Conservation (phyloP, 2,113 vertebrate genomes). For the Sardina pilchardus region DNA sequence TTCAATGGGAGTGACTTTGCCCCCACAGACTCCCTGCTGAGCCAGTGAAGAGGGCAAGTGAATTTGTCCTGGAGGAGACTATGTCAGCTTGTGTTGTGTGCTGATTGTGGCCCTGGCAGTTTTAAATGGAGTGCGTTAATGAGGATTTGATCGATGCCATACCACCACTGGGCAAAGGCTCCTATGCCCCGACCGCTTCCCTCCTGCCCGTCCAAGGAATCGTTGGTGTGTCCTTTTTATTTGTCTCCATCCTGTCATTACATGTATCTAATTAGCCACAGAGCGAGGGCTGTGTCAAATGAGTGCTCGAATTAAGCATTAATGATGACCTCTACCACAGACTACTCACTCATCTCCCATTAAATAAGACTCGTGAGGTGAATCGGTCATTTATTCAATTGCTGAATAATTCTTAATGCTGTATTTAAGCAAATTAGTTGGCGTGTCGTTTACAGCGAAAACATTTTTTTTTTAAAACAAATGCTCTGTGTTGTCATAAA, state of each 20-base stretch:
- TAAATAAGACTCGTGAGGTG: background rate
- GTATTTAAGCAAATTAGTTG: background rate
- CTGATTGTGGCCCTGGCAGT: background rate
- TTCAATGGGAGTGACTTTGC: conserved; percentile 6
- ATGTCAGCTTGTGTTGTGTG: conserved; percentile 10
- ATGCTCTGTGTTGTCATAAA: no score
- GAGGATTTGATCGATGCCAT: conserved; percentile 7
- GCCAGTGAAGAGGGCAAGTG: background rate
- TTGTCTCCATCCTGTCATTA: background rate
- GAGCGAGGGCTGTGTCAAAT: background rate
- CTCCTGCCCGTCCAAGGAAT: background rate
- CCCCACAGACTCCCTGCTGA: background rate
- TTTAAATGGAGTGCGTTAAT: background rate
- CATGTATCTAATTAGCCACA: background rate
- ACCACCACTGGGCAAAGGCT: background rate
- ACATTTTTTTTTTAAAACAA: background rate
- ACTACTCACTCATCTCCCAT: background rate
- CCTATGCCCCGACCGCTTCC: background rate
- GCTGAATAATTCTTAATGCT: background rate
- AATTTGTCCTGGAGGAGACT: conserved; percentile 10
- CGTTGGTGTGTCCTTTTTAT: background rate
- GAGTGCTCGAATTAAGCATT: background rate
- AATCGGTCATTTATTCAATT: background rate
- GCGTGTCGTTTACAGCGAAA: background rate
- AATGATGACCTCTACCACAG: conserved; percentile 5